phyloP scores from a whole-genome alignment of 2,797 vertebrate species.

The Chloroceryle inda region DNA sequence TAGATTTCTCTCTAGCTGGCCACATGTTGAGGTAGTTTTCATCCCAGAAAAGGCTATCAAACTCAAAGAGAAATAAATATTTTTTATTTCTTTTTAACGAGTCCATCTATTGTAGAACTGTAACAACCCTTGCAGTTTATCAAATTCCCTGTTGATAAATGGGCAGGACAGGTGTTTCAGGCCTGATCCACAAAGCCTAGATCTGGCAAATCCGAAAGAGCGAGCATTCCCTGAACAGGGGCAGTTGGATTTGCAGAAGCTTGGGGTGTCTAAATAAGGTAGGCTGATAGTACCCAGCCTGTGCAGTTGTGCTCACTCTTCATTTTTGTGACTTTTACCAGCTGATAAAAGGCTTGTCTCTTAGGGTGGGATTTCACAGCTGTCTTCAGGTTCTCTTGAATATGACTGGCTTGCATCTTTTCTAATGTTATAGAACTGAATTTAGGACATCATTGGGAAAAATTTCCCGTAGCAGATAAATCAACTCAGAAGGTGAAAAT shows the following conservation, averaged over 20 bases:
- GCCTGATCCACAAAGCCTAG: not conserved
- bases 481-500: slow-evolving; percentile 28
- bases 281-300: not conserved
- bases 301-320: not conserved
- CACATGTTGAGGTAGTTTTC: not conserved
- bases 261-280: not conserved
- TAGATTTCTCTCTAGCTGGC: not conserved
- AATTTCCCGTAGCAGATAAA: slow-evolving; percentile 1
- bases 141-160: not conserved
- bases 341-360: not conserved
- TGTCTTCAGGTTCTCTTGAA: not conserved
- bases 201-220: not conserved
- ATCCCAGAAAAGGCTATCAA: not conserved
- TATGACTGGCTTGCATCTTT: not conserved
- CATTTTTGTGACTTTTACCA: not conserved
- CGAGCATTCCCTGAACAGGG: not conserved
- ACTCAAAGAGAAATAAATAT: not conserved
- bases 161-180: not conserved
- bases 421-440: not conserved
- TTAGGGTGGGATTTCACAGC: not conserved
- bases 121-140: not conserved
- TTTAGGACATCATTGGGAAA: not conserved
- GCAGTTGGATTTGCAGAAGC: not conserved
- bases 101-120: not conserved
- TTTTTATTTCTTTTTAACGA: not conserved